Evolutionary conservation across 1,140 invertebrate genomes (phyloP), one percentile per base, ranked within the genome.

Genomic region (Sipha flava): DNA sequence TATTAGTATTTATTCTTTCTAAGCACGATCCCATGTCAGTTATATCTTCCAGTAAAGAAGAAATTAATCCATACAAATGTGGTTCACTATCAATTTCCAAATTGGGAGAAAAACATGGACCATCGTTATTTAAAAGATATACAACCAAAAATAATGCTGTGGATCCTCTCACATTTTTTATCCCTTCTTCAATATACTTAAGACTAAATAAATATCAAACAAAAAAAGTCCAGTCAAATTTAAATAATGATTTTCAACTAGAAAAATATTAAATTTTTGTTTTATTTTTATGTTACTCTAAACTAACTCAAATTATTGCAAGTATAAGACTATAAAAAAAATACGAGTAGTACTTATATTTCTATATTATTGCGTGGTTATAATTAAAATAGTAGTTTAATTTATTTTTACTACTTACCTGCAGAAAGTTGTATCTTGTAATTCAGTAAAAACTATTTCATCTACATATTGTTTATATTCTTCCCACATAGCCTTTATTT

Each of bases 401-500:
- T 2, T 23, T 64, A 64, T 62, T n/a, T 18, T 62, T 34, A 21
- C 34, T 34, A n/a, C 0, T 49, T 80, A 85, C 86, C 86, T 87
- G 3, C 84, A 84, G n/a, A 84, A 82, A 81, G 84, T 86, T 83
- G 86, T 87, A 86, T 86, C 85, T n/a, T 89, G 87, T 64, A 92
- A 86, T n/a, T 88, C 88, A 75, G 88, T 86, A 2, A 87, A 85
- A 49, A 92, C 85, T 81, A 91, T 86, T 79, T 88, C 86, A 85
- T 92, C 91, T 6, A 92, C 84, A 82, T 89, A 89, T 72, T 86
- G 85, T 2, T 91, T 86, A 84, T 92, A 93, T 1, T 87, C 85
- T 62, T 88, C 86, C 91, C 91, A 92, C 81, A 84, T 85, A 18
- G 82, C 81, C 68, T 82, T 79, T 80, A 83, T 83, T 52, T 84